phyloP scores from a whole-genome alignment of 2,113 vertebrate genomes.

The Sterna hirundo region DNA sequence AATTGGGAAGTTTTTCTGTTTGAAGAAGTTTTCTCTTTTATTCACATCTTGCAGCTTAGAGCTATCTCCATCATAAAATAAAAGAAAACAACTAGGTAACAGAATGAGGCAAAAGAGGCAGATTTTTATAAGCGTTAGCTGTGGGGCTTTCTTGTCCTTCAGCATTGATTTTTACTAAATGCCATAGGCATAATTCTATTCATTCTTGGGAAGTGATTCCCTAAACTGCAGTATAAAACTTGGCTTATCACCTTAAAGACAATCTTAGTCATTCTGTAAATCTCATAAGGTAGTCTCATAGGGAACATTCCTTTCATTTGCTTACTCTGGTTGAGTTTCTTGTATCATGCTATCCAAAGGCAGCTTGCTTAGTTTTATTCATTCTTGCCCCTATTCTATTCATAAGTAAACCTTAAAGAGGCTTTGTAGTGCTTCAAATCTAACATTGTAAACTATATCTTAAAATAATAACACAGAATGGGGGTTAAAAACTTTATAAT shows the following conservation, averaged over 20 bases:
- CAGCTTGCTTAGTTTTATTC: background rate
- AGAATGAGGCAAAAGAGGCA: conserved; percentile 7
- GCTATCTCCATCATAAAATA: conserved; percentile 9
- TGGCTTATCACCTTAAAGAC: conserved; percentile 53
- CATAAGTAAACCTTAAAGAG: background rate
- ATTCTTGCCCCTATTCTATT: background rate
- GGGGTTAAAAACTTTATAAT: background rate
- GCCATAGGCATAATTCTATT: conserved; percentile 35
- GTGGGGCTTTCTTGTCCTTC: conserved; percentile 43
- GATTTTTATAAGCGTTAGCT: conserved; percentile 39
- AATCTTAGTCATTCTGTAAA: conserved; percentile 6
- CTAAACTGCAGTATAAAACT: conserved; percentile 42
- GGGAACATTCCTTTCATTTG: conserved; percentile 33
- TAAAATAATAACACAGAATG: background rate
- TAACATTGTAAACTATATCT: background rate
- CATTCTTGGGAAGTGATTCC: conserved; percentile 41
- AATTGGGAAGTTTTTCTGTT: conserved; percentile 7
- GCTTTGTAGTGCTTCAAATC: background rate
- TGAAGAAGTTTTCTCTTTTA: conserved; percentile 30
- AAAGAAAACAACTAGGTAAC: conserved; percentile 38
- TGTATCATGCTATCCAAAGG: background rate
- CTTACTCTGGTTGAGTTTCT: background rate
- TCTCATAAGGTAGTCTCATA: background rate
- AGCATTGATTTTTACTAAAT: conserved; percentile 56
- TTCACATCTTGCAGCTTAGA: conserved; percentile 20